Percentiles rank a stretch among this genome's conserved stretches.
Evolutionary conservation across 64 coral and sea anemone species (phyloP).

Genomic region (Orbicella faveolata): DNA sequence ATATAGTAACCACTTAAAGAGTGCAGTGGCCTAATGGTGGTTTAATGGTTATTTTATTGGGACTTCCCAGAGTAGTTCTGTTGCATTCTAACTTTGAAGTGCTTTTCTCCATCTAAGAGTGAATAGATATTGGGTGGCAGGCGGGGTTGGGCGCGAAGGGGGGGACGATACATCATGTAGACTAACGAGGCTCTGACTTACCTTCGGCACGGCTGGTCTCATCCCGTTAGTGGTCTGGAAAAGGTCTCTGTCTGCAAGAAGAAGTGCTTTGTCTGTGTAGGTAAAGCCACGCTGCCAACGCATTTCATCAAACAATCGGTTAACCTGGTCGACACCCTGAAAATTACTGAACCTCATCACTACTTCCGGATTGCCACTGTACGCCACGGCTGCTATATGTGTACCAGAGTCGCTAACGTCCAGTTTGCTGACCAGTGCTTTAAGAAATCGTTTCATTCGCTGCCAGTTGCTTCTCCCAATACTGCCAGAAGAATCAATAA

Average conservation of each 20-base stretch:
- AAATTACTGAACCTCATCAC: conserved; percentile 41
- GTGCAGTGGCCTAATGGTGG: too few species aligned
- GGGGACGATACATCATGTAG: too few species aligned
- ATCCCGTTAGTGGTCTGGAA: conserved; percentile 47
- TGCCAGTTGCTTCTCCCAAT: conserved; percentile 67
- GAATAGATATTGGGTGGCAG: too few species aligned
- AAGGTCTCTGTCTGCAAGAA: conserved; percentile 54
- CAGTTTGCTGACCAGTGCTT: conserved; percentile 55
- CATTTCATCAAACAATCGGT: conserved; percentile 39
- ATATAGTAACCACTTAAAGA: too few species aligned
- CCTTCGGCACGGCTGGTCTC: conserved; percentile 64
- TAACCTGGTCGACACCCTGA: conserved; percentile 15
- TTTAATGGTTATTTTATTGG: too few species aligned
- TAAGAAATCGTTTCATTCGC: conserved; percentile 64
- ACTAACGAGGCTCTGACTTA: neutral
- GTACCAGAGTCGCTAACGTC: conserved; percentile 42
- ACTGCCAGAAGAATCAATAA: conserved; percentile 73
- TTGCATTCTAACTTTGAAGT: too few species aligned
- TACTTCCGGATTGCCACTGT: conserved; percentile 43
- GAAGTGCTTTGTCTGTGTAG: conserved; percentile 77
- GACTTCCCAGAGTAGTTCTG: too few species aligned
- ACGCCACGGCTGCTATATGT: conserved; percentile 51
- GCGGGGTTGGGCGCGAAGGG: too few species aligned
- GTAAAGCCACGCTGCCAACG: conserved; percentile 64
- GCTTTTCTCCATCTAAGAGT: too few species aligned